These are phyloP conservation scores for Phoxinus phoxinus DNA, from an alignment of 2,113 vertebrate genomes.

Conservation along the genomic window DNA sequence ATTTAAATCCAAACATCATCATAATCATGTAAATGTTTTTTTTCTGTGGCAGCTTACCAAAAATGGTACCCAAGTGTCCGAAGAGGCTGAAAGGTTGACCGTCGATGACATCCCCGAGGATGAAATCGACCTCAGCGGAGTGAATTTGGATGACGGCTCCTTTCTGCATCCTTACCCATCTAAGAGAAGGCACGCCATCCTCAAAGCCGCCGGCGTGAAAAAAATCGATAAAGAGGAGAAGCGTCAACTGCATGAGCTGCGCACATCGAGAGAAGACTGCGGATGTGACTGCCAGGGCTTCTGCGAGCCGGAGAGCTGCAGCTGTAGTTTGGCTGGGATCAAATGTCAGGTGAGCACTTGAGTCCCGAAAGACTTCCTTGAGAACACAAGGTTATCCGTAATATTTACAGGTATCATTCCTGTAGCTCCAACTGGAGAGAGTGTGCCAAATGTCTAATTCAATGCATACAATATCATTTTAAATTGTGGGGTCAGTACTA, in stretches of 20 bases:
- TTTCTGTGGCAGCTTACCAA: constrained; percentile 81
- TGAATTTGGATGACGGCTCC: constrained; percentile 83
- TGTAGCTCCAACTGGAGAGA: background rate
- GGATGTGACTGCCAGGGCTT: constrained; percentile 91
- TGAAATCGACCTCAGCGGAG: constrained; percentile 77
- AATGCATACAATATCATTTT: too few relatives aligned
- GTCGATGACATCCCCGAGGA: constrained; percentile 87
- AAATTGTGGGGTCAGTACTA: too few relatives aligned
- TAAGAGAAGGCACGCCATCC: constrained; percentile 84
- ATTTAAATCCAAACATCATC: background rate
- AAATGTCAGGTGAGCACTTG: constrained; percentile 89
- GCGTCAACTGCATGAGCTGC: constrained; percentile 87
- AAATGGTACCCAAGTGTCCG: constrained; percentile 81
- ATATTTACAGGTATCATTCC: background rate
- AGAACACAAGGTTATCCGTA: background rate
- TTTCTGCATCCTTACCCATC: constrained; percentile 90
- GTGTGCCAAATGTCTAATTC: too few relatives aligned
- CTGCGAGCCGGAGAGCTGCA: constrained; percentile 94
- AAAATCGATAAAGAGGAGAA: constrained; percentile 95
- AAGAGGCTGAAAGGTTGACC: constrained; percentile 86
- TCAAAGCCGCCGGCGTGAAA: constrained; percentile 88
- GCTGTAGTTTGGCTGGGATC: constrained; percentile 92
- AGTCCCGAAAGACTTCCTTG: background rate
- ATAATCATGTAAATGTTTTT: background rate
- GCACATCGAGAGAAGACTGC: constrained; percentile 90